Conservation (phyloP, 2,113 vertebrate genomes). For the Sphaerodactylus townsendi region DNA sequence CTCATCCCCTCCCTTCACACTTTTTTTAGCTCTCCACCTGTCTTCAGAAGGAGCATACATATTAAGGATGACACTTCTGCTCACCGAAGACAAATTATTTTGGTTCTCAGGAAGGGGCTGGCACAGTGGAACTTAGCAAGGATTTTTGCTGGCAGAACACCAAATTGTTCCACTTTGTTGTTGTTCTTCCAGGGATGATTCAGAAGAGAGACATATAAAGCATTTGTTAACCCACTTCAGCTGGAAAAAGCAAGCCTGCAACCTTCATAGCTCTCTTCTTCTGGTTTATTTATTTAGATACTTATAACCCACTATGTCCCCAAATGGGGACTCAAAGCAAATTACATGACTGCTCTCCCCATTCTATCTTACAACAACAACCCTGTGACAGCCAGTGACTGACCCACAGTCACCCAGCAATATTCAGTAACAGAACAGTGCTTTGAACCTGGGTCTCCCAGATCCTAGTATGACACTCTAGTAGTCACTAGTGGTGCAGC, state of each 20-base stretch:
- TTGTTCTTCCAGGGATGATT: neutral
- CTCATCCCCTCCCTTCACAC: slow-evolving; percentile 24
- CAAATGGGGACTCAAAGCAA: no score
- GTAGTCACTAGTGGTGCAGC: no score
- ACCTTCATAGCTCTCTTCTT: neutral
- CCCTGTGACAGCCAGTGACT: no score
- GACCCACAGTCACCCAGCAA: no score
- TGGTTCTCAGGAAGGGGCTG: fast-evolving
- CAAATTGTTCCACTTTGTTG: neutral
- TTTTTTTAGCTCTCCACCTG: slow-evolving; percentile 14
- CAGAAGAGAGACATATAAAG: neutral
- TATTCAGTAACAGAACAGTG: no score
- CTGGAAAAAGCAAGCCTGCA: neutral
- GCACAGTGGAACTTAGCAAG: neutral
- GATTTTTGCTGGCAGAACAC: neutral
- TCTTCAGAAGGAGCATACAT: slow-evolving; percentile 7
- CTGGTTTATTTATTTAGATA: neutral
- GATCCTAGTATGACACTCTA: no score
- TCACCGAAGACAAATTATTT: neutral
- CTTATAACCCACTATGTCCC: no score
- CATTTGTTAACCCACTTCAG: neutral
- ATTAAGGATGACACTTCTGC: slow-evolving; percentile 14
- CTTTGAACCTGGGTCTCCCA: no score
- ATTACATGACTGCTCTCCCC: no score
- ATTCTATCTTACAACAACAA: no score